Evolutionary conservation across 2,888 invertebrate genomes (phyloP).

Genomic region (Choristoneura rosaceana): DNA sequence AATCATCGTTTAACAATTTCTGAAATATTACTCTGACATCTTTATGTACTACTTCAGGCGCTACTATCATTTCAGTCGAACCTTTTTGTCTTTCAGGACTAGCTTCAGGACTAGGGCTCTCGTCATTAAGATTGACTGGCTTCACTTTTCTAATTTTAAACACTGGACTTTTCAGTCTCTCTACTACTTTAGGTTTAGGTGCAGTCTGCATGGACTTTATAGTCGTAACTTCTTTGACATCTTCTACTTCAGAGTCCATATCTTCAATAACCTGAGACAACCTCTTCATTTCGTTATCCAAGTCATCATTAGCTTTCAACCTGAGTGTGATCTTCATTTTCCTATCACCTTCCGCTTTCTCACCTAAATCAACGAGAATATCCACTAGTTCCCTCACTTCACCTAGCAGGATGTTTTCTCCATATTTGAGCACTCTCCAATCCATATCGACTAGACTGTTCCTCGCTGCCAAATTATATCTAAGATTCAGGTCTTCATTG

Average conservation of each 20-base stretch:
- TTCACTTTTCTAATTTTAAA: constrained; percentile 75
- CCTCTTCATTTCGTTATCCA: constrained; percentile 79
- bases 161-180: constrained; percentile 65
- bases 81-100: constrained; percentile 66
- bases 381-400: constrained; percentile 77
- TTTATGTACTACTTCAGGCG: constrained; percentile 57
- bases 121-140: constrained; percentile 61
- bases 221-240: constrained; percentile 50
- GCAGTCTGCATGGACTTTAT: constrained; percentile 49
- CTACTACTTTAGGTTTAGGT: constrained; percentile 33
- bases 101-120: constrained; percentile 52
- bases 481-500: constrained; percentile 69
- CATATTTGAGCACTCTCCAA: constrained; percentile 80
- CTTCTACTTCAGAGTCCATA: constrained; percentile 64
- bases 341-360: constrained; percentile 63
- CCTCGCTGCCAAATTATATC: constrained; percentile 72
- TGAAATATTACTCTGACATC: constrained; percentile 71
- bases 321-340: constrained; percentile 62
- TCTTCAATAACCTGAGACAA: constrained; percentile 77
- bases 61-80: constrained; percentile 57
- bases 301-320: constrained; percentile 66
- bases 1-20: constrained; percentile 79
- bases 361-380: constrained; percentile 61
- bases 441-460: constrained; percentile 79
- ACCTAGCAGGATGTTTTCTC: constrained; percentile 78